Conservation (phyloP, 2,888 invertebrate species). For the Chalcis sispes region DNA sequence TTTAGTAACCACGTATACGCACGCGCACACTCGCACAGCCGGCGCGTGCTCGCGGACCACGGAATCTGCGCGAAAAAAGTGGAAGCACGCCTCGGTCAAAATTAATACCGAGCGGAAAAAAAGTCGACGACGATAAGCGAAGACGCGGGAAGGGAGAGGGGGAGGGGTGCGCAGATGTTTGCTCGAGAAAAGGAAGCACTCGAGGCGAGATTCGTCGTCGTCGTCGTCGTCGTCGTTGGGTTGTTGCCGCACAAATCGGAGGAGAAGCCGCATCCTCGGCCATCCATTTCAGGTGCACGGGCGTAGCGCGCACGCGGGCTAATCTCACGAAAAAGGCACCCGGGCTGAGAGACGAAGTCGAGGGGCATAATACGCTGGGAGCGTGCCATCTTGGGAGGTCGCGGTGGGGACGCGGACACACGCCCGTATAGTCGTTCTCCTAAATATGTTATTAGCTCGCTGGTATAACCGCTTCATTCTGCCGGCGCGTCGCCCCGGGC, state of each 20-base stretch:
- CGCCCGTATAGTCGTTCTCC: conserved; percentile 58
- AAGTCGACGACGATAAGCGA: background rate
- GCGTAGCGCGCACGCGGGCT: too few relatives aligned
- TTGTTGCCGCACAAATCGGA: background rate
- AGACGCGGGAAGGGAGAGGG: background rate
- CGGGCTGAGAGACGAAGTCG: background rate
- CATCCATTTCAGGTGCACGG: background rate
- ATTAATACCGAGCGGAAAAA: conserved; percentile 24
- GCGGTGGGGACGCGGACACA: conserved; percentile 59
- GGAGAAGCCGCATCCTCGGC: background rate
- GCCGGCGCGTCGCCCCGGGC: conserved; percentile 71
- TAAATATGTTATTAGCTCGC: conserved; percentile 76
- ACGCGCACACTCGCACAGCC: background rate
- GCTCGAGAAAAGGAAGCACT: background rate
- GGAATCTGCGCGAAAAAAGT: background rate
- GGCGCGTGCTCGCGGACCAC: background rate
- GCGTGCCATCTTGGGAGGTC: conserved; percentile 76
- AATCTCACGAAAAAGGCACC: background rate
- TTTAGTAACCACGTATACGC: conserved; percentile 48
- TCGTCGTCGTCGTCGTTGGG: background rate
- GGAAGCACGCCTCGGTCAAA: conserved; percentile 14
- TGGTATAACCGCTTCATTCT: conserved; percentile 76
- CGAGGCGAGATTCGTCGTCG: background rate
- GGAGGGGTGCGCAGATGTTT: conserved; percentile 33
- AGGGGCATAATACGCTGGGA: conserved; percentile 59